phyloP scores from a whole-genome alignment of 2,888 invertebrate genomes.

The Chaetogeoica ovagalla region DNA sequence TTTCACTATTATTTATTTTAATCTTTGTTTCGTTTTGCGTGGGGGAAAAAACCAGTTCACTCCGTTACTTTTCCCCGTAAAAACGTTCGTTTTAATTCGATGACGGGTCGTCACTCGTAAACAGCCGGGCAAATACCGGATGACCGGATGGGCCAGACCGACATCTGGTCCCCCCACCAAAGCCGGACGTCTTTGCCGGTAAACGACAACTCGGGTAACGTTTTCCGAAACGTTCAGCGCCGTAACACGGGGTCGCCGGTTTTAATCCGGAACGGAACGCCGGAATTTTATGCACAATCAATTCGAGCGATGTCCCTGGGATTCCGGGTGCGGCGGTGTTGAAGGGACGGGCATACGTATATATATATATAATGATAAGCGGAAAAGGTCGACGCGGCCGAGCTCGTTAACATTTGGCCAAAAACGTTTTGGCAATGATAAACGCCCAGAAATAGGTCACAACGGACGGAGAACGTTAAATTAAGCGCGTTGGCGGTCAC shows the following conservation, averaged over 20 bases:
- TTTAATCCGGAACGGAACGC: neutral
- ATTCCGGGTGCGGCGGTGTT: too few species aligned
- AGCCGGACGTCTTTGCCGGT: neutral
- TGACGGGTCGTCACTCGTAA: too few species aligned
- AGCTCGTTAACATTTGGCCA: slow-evolving; percentile 51
- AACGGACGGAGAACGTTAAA: slow-evolving; percentile 24
- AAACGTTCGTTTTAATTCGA: too few species aligned
- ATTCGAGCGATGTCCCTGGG: neutral
- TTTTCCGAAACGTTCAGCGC: neutral
- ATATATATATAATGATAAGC: slow-evolving; percentile 21
- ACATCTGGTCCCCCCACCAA: too few species aligned
- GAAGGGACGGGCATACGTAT: too few species aligned
- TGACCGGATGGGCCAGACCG: too few species aligned
- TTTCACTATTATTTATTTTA: too few species aligned
- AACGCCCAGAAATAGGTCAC: slow-evolving; percentile 32
- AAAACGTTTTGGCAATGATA: slow-evolving; percentile 49
- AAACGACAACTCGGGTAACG: neutral
- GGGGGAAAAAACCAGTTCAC: too few species aligned
- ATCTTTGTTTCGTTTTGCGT: too few species aligned
- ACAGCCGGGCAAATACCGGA: too few species aligned
- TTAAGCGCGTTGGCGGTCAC: neutral
- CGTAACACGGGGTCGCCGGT: neutral
- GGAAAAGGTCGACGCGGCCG: neutral
- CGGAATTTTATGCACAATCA: neutral
- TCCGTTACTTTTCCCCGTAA: too few species aligned